Evolutionary conservation across 1,140 invertebrate species (phyloP).

Genomic region (Drosophila obscura): DNA sequence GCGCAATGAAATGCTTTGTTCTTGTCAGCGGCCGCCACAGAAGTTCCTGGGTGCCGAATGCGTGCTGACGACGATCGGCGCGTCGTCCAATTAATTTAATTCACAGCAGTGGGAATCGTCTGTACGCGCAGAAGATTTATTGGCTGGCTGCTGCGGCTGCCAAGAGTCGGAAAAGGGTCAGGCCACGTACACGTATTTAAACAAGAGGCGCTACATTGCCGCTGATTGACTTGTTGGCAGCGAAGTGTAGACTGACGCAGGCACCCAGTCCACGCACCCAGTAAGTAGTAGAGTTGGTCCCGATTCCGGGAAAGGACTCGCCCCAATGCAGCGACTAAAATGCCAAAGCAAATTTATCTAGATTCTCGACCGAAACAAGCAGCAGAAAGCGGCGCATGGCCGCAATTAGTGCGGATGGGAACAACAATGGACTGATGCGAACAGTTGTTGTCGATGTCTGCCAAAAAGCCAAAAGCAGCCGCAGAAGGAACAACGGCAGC

Average conservation of each 20-base stretch:
- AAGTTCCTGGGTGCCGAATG: conserved; percentile 26
- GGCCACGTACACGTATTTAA: background rate
- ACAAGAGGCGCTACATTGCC: conserved; percentile 4
- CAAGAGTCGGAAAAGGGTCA: conserved; percentile 27
- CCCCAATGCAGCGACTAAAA: conserved; percentile 26
- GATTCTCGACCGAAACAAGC: conserved; percentile 6
- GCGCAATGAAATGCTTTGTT: conserved; percentile 34
- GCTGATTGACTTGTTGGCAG: background rate
- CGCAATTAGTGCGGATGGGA: conserved; percentile 53
- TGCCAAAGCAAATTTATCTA: conserved; percentile 33
- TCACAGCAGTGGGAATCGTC: background rate
- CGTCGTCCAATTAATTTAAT: conserved; percentile 38
- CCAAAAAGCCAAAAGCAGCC: conserved; percentile 58
- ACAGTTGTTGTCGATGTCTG: conserved; percentile 79
- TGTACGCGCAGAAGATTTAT: conserved; percentile 20
- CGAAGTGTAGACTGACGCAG: conserved; percentile 4
- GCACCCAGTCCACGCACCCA: conserved; percentile 26
- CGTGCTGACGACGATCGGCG: conserved; percentile 27
- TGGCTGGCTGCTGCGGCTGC: conserved; percentile 11
- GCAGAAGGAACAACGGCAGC: conserved; percentile 37
- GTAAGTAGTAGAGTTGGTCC: background rate
- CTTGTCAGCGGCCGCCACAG: conserved; percentile 15
- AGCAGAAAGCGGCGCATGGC: conserved; percentile 11
- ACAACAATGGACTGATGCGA: conserved; percentile 80
- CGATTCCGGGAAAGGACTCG: conserved; percentile 32